phyloP scores from a whole-genome alignment of 1,140 invertebrate genomes.

The Scaptomyza graminum region DNA sequence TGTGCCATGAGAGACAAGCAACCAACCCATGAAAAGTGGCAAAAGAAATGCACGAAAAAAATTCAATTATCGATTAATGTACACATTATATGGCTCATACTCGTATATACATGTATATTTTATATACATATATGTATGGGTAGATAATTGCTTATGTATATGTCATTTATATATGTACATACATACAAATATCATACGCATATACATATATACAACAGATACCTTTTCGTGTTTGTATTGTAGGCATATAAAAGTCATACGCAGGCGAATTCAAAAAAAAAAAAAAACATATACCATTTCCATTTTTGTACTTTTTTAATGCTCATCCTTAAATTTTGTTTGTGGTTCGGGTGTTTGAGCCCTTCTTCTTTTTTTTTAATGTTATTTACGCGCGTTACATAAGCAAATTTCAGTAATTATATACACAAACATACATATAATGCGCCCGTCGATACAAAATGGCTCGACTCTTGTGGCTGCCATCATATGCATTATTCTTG shows the following conservation, averaged over 20 bases:
- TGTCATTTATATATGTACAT: conserved; percentile 7
- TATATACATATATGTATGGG: conserved; percentile 11
- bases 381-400: conserved; percentile 67
- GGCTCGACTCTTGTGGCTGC: conserved; percentile 22
- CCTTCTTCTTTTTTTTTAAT: not conserved
- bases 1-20: conserved; percentile 70
- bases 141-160: conserved; percentile 55
- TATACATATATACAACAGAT: conserved; percentile 34
- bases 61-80: conserved; percentile 82
- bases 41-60: conserved; percentile 77
- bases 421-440: conserved; percentile 35
- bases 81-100: conserved; percentile 73
- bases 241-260: conserved; percentile 52
- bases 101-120: conserved; percentile 5
- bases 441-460: conserved; percentile 47
- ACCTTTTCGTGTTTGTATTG: conserved; percentile 53
- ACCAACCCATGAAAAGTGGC: conserved; percentile 74
- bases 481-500: conserved; percentile 2
- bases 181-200: conserved; percentile 11
- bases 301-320: conserved; percentile 40
- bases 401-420: conserved; percentile 75
- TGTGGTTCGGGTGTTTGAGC: not conserved
- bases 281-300: conserved; percentile 31
- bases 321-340: conserved; percentile 71
- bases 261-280: conserved; percentile 18